Conservation (phyloP, 2,888 invertebrate genomes). For the Tachina lurida region DNA sequence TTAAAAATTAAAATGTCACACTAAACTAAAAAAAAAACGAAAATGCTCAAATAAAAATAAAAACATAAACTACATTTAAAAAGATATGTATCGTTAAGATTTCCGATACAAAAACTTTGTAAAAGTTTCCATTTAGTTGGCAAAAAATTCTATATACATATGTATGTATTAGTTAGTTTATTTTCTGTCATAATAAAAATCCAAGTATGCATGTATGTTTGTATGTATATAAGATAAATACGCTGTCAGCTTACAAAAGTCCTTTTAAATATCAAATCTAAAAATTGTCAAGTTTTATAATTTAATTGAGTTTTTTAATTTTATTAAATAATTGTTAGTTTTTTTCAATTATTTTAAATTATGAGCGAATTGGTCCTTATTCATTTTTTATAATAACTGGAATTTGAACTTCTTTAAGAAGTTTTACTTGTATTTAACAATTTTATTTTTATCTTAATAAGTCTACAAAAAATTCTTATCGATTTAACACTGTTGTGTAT, state of each 20-base stretch:
- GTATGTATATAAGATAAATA: conserved; percentile 39
- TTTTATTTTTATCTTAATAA: conserved; percentile 42
- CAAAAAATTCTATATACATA: conserved; percentile 35
- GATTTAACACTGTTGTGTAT: conserved; percentile 48
- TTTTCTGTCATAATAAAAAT: conserved; percentile 31
- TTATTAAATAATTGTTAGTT: conserved; percentile 50
- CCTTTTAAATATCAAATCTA: conserved; percentile 54
- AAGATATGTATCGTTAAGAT: not conserved
- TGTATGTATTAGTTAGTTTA: conserved; percentile 2
- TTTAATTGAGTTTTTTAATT: conserved; percentile 52
- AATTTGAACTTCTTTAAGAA: conserved; percentile 72
- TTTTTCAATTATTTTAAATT: conserved; percentile 49
- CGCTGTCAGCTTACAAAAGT: conserved; percentile 52
- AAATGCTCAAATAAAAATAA: not conserved
- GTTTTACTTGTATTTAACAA: conserved; percentile 62
- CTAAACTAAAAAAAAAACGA: too few relatives aligned
- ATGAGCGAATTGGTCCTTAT: conserved; percentile 74
- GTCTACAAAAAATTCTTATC: conserved; percentile 48
- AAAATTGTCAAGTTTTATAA: conserved; percentile 58
- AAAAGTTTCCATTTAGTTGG: conserved; percentile 35
- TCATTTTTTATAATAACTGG: conserved; percentile 66
- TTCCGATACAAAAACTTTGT: conserved; percentile 21
- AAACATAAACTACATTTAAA: not conserved
- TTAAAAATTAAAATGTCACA: not conserved
- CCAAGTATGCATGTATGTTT: conserved; percentile 21